Percentiles rank a stretch among this genome's conserved stretches.
Evolutionary conservation across 2,113 vertebrate species (phyloP).

Genomic region (human (Homo sapiens)): DNA sequence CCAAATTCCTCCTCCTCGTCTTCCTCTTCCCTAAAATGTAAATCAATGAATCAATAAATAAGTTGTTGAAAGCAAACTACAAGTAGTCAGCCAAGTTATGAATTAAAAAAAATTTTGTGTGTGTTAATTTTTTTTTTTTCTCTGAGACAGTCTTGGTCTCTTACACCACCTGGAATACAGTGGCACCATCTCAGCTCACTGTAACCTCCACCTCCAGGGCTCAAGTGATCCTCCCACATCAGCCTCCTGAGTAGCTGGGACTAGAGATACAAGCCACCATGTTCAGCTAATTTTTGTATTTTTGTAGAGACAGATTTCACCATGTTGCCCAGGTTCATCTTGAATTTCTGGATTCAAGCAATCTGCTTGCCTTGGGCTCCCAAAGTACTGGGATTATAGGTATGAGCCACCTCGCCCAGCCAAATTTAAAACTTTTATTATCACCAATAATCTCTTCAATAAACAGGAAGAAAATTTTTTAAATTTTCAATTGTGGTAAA

Average conservation of each 20-base stretch:
- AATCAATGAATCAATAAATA: constrained; percentile 1
- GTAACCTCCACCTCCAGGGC: not conserved
- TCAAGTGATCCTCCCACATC: not conserved
- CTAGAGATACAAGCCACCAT: not conserved
- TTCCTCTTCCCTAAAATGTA: constrained; percentile 81
- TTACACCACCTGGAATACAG: not conserved
- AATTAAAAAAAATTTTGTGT: not conserved
- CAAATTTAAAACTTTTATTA: constrained; percentile 34
- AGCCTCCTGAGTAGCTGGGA: not conserved
- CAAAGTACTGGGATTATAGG: not conserved
- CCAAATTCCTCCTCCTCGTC: constrained; percentile 90
- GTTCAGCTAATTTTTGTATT: not conserved
- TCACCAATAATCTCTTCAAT: not conserved
- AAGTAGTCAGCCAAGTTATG: not conserved
- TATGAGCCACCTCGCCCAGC: not conserved
- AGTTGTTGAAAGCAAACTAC: constrained; percentile 18
- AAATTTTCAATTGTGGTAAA: not conserved
- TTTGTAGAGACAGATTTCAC: not conserved
- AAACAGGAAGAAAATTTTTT: not conserved
- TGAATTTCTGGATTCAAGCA: not conserved
- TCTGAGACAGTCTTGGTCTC: not conserved
- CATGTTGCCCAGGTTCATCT: not conserved
- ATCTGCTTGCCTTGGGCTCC: not conserved
- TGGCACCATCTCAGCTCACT: not conserved
- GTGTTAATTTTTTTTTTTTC: not conserved